Conservation (phyloP, 2,113 vertebrate species). For the Entosphenus tridentatus region DNA sequence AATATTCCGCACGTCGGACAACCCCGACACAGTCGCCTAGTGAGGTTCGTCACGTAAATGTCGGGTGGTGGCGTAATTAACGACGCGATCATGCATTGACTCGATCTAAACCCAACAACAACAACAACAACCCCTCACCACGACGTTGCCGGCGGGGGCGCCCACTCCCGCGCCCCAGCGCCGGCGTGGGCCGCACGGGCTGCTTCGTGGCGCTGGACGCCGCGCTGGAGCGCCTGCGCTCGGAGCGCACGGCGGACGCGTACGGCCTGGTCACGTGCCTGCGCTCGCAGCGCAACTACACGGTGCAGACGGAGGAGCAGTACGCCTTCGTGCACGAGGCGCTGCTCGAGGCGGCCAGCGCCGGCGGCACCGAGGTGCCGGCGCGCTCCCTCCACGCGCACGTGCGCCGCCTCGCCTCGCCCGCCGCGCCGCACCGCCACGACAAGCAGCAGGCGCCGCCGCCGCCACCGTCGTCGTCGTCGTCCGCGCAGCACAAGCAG, state of each 20-base stretch:
- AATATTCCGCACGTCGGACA: too few relatives aligned
- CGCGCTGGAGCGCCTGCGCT: slow-evolving; percentile 88
- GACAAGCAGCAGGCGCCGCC: too few relatives aligned
- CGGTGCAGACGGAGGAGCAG: slow-evolving; percentile 97
- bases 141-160: not conserved
- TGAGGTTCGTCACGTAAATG: too few relatives aligned
- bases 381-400: slow-evolving; percentile 78
- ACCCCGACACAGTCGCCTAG: too few relatives aligned
- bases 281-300: slow-evolving; percentile 88
- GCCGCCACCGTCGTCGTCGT: too few relatives aligned
- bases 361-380: slow-evolving; percentile 79
- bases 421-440: slow-evolving; percentile 19
- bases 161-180: slow-evolving; percentile 24
- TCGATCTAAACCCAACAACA: too few relatives aligned
- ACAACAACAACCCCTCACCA: too few relatives aligned
- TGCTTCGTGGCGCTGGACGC: slow-evolving; percentile 95
- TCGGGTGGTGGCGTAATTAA: too few relatives aligned
- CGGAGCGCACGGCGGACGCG: slow-evolving; percentile 88
- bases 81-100: too few relatives aligned
- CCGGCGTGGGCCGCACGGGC: slow-evolving; percentile 70
- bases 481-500: too few relatives aligned
- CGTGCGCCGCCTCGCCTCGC: slow-evolving; percentile 80
- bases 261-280: slow-evolving; percentile 93
- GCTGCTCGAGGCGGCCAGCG: slow-evolving; percentile 80
- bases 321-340: slow-evolving; percentile 98